A percentile compares a stretch with the other conserved stretches of the same genome.
phyloP scores from a whole-genome alignment of 2,888 invertebrate species.

The Melolontha melolontha region DNA sequence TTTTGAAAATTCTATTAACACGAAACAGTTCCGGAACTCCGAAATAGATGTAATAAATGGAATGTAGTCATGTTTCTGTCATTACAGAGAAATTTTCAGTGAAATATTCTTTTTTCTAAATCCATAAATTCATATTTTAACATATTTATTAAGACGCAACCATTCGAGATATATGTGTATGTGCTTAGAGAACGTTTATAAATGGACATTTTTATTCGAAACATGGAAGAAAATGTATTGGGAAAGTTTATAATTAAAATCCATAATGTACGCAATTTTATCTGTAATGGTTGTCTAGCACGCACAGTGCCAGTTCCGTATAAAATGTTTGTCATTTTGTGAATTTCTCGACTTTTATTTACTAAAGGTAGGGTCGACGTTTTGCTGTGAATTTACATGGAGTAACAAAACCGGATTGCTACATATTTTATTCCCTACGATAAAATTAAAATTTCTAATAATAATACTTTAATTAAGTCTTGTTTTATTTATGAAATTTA shows the following conservation, averaged over 20 bases:
- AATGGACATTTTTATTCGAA: constrained; percentile 20
- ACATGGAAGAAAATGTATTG: constrained; percentile 17
- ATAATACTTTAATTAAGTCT: no score
- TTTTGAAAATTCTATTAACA: no score
- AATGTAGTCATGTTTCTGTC: no score
- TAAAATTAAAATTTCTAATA: no score
- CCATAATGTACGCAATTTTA: constrained; percentile 29
- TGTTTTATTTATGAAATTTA: no score
- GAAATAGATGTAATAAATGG: no score
- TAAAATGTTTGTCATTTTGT: constrained; percentile 26
- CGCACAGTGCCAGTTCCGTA: constrained; percentile 13
- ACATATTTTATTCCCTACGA: no score
- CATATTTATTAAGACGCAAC: background rate
- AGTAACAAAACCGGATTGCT: no score
- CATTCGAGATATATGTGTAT: background rate
- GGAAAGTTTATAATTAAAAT: constrained; percentile 37
- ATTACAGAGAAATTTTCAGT: no score
- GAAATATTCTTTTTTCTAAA: no score
- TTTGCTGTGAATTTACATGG: background rate
- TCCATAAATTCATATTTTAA: no score
- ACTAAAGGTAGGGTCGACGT: constrained; percentile 9
- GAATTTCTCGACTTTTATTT: constrained; percentile 30
- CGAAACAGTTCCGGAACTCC: no score
- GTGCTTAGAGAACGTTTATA: constrained; percentile 1
- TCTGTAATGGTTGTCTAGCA: constrained; percentile 21